Conservation (phyloP, 2,113 vertebrate species). For the Notechis scutatus region DNA sequence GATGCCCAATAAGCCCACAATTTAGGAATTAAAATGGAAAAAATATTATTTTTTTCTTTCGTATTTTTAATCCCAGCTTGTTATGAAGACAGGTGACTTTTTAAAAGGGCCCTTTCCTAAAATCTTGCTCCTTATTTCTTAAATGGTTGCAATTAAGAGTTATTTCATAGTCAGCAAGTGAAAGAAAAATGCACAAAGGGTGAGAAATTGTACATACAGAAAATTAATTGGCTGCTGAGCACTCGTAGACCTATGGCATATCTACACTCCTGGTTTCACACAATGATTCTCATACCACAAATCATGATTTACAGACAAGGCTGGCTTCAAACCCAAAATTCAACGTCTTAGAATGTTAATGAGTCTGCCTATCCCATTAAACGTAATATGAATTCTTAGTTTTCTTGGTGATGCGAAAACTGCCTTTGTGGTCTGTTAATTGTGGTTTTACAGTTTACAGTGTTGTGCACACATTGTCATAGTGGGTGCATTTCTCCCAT, state of each 20-base stretch:
- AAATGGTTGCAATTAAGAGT: not conserved
- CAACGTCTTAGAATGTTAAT: not conserved
- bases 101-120: not conserved
- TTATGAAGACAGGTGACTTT: not conserved
- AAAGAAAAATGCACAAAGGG: not conserved
- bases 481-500: not conserved
- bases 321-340: not conserved
- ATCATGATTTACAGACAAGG: not conserved
- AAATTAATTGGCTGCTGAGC: not conserved
- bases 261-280: not conserved
- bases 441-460: not conserved
- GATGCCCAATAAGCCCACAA: not conserved
- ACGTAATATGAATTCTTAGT: not conserved
- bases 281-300: not conserved
- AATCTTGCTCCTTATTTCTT: not conserved
- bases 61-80: not conserved
- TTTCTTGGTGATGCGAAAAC: not conserved
- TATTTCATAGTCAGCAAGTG: not conserved
- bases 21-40: not conserved
- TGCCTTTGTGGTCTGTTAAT: not conserved
- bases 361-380: not conserved
- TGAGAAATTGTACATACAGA: not conserved
- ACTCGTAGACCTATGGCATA: not conserved
- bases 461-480: not conserved
- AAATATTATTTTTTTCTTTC: not conserved